A percentile compares a stretch with the other conserved stretches of the same genome.
These are phyloP conservation scores for Drosophila cardini DNA, from an alignment of 1,140 invertebrate genomes.

Conservation along the genomic window DNA sequence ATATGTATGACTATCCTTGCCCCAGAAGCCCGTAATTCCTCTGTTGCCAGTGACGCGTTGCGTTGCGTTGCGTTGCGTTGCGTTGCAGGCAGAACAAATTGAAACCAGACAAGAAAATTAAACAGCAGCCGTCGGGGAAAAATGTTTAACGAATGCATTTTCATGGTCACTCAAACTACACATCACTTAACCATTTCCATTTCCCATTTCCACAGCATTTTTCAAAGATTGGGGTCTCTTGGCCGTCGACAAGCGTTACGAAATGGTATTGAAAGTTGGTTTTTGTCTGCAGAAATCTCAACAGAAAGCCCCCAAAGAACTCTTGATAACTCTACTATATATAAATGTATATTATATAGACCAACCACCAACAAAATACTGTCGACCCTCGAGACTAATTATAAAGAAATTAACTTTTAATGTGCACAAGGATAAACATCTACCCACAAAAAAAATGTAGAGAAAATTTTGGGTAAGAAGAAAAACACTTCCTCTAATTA, in stretches of 20 bases:
- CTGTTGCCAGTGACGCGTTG: constrained; percentile 66
- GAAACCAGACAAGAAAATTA: constrained; percentile 43
- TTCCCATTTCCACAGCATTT: constrained; percentile 9
- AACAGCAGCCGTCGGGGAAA: constrained; percentile 33
- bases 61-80: constrained; percentile 42
- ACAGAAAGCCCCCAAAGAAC: constrained; percentile 32
- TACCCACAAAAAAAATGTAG: background rate
- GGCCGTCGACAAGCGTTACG: constrained; percentile 65
- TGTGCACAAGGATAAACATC: constrained; percentile 66
- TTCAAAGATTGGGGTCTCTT: constrained; percentile 47
- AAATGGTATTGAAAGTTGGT: constrained; percentile 66
- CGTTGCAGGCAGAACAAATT: constrained; percentile 70
- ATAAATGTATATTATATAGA: background rate
- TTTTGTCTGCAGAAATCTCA: constrained; percentile 14
- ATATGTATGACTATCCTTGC: constrained; percentile 6
- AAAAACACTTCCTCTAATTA: constrained; percentile 67
- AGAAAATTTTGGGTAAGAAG: background rate
- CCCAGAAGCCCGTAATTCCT: constrained; percentile 54
- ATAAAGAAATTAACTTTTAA: constrained; percentile 77
- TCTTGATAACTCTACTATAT: constrained; percentile 48
- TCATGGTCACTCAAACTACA: constrained; percentile 73
- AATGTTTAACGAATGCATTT: constrained; percentile 80
- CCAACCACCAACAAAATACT: constrained; percentile 1
- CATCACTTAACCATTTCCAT: constrained; percentile 40
- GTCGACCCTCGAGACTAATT: constrained; percentile 44